These are phyloP conservation scores for Drosophila pseudoananassae DNA, from an alignment of 1,140 invertebrate species.

Conservation along the genomic window DNA sequence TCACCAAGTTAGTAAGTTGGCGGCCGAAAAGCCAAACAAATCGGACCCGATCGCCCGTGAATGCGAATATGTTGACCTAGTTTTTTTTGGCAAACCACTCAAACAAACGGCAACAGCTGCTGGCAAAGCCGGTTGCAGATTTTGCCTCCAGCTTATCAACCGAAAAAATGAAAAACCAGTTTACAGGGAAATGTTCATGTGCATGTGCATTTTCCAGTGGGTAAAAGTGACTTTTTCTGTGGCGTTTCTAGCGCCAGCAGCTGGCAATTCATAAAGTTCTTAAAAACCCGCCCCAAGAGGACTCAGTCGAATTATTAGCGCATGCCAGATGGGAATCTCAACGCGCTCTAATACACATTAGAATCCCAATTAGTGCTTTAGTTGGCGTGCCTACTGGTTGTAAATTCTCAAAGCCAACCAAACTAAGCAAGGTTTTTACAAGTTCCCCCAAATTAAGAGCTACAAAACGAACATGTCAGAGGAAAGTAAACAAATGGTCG, in stretches of 20 bases:
- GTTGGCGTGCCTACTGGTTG: conserved; percentile 37
- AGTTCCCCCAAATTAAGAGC: conserved; percentile 17
- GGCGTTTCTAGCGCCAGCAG: conserved; percentile 11
- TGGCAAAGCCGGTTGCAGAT: conserved; percentile 19
- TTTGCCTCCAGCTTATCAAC: conserved; percentile 35
- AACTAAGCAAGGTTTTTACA: conserved; percentile 5
- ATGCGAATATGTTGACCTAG: conserved; percentile 72
- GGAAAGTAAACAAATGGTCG: conserved; percentile 33
- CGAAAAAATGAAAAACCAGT: conserved; percentile 55
- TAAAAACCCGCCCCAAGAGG: conserved; percentile 5
- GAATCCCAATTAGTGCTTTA: conserved; percentile 55
- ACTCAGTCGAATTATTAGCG: conserved; percentile 69
- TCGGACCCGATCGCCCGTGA: conserved; percentile 23
- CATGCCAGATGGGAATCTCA: conserved; percentile 72
- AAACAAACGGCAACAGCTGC: conserved; percentile 47
- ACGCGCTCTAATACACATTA: conserved; percentile 69
- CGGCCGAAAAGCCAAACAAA: conserved; percentile 11
- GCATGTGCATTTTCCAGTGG: conserved; percentile 13
- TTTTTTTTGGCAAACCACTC: conserved; percentile 42
- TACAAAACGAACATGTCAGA: conserved; percentile 5
- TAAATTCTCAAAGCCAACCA: conserved; percentile 32
- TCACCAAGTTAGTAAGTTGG: conserved; percentile 37
- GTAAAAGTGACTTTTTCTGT: conserved; percentile 73
- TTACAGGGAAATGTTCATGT: conserved; percentile 42
- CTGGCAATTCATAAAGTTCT: conserved; percentile 45